Evolutionary conservation across 2,888 invertebrate genomes (phyloP).

Genomic region (Celastrina argiolus): DNA sequence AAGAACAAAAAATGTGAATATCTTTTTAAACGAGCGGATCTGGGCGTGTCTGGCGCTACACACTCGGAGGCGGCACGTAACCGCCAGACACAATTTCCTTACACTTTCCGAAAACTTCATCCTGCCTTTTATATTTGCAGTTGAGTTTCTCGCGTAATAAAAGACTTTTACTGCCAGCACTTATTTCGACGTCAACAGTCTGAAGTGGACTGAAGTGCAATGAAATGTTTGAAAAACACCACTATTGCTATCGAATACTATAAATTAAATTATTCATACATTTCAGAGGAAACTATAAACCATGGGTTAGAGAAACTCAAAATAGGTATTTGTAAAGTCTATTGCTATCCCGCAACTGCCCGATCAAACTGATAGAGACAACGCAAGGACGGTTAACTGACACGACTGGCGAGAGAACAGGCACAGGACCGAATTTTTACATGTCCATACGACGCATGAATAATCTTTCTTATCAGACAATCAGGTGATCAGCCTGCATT

Average conservation of each 20-base stretch:
- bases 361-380: too few species aligned
- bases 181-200: not conserved
- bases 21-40: not conserved
- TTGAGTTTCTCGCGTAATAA: not conserved
- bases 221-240: not conserved
- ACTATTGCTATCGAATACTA: not conserved
- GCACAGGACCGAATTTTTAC: too few species aligned
- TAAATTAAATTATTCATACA: not conserved
- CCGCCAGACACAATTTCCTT: conserved; percentile 13
- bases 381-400: too few species aligned
- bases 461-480: too few species aligned
- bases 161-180: not conserved
- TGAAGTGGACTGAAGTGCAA: not conserved
- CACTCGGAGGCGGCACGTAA: not conserved
- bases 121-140: conserved; percentile 11
- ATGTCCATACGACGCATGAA: too few species aligned
- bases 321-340: too few species aligned
- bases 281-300: too few species aligned
- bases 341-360: too few species aligned
- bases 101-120: conserved; percentile 7
- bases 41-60: not conserved
- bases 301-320: too few species aligned
- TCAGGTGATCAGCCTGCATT: too few species aligned
- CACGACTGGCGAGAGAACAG: too few species aligned
- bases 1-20: not conserved